Base-by-base conservation (phyloP, 1,140 invertebrate species). In the Glossosoma conforme region DNA sequence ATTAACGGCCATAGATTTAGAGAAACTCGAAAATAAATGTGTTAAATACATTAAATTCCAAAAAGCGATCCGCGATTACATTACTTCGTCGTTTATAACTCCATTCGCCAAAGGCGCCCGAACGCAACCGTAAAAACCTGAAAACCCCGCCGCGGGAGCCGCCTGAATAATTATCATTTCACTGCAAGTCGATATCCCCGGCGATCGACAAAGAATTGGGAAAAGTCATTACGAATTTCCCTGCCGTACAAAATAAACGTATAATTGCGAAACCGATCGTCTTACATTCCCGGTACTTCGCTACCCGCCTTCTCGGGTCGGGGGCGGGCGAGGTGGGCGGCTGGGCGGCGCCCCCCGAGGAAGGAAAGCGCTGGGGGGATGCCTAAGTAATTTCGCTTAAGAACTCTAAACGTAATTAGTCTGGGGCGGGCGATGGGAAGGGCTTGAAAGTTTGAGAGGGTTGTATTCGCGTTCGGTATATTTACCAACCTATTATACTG, bases 401-500 rank as follows among this genome's bases (percentile, higher is more conserved):
- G 72, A 75, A 75, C 72, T 75, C 72, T 75, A 75, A 75, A 75
- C 72, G 72, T 75, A 75, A 75, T 75, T 75, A 75, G 72, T 75
- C 69, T 74, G 72, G 72, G 72, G 70, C 68, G 69, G 71, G 72
- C 70, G 69, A 72, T 72, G 72, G 72, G 70, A 74, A 74, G 72
- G 72, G 71, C 72, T 75, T 75, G 72, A 74, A 73, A 74, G 61
- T 72, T 70, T 65, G 72, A 75, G 72, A 75, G 72, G 72, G 72
- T 75, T 75, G 69, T 66, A 65, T 65, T 54, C 66, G 66, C 68
- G 64, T 64, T 59, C 60, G 58, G 61, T 58, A 58, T 58, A 58
- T 58, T 58, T 54, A 54, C 51, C 47, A 54, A 54, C 51, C 51
- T 53, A 57, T 57, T 57, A n/a, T n/a, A 57, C 55, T 44, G 55